Conservation (phyloP, 1,140 invertebrate species). For the Drosophila micromelanica region DNA sequence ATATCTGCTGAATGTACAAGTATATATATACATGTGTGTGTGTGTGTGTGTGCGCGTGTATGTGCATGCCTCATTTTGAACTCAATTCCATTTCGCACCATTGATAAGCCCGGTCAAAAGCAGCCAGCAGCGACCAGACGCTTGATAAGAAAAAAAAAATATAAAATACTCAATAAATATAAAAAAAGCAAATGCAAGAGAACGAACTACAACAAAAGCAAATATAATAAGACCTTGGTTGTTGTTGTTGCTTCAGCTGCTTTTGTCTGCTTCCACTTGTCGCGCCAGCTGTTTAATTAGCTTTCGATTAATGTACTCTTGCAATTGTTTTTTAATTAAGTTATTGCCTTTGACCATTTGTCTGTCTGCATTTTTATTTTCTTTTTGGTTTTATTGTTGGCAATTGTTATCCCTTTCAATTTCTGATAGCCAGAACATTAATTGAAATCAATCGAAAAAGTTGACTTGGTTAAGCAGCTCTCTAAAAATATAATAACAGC, state of each 20-base stretch:
- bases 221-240: slow-evolving; percentile 37
- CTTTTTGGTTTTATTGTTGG: background rate
- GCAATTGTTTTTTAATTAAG: slow-evolving; percentile 26
- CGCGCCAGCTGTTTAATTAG: slow-evolving; percentile 76
- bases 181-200: slow-evolving; percentile 26
- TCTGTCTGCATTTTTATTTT: background rate
- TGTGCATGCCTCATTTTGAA: slow-evolving; percentile 26
- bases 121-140: slow-evolving; percentile 30
- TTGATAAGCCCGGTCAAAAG: slow-evolving; percentile 50
- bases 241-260: slow-evolving; percentile 17
- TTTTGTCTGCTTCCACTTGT: slow-evolving; percentile 30
- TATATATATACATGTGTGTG: slow-evolving; percentile 10
- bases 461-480: too few species aligned
- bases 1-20: slow-evolving; percentile 19
- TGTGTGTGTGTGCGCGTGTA: background rate
- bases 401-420: too few species aligned
- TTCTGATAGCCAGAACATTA: too few species aligned
- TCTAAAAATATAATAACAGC: too few species aligned
- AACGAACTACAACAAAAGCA: slow-evolving; percentile 17
- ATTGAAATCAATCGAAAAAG: too few species aligned
- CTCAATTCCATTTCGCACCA: slow-evolving; percentile 42
- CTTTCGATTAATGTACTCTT: slow-evolving; percentile 70
- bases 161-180: background rate
- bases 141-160: slow-evolving; percentile 34
- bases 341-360: slow-evolving; percentile 14